Evolutionary conservation across 2,797 vertebrate genomes (phyloP), one percentile per base, ranked within the genome.

Genomic region (Gastrophryne carolinensis): DNA sequence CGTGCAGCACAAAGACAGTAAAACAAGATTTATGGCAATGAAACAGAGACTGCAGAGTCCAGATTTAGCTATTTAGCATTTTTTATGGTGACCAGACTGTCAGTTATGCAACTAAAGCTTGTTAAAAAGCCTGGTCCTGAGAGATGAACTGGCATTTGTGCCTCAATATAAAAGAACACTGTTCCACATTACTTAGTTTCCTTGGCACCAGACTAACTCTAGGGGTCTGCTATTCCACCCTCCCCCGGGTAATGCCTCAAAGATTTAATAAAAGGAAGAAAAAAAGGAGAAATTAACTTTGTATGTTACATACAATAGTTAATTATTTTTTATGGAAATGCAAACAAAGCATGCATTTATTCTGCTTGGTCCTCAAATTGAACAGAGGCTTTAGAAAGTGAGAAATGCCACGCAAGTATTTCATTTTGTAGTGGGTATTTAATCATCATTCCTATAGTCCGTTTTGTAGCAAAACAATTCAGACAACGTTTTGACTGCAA

Each of bases 101-200:
- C 30, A 32, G 1, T 27, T 21, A 72, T 12, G 13, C 44, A 72
- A 13, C 13, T 11, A 10, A 11, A 27, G 57, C n/a, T 15, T 47
- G 5, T 29, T 39, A 26, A 8, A 66, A 13, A 54, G n/a, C 15
- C 23, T 10, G 39, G 26, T 27, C 24, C 6, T 29, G 29, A 17
- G 30, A 53, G 47, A 75, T 54, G 27, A 73, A 64, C 12, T 2
- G 35, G 11, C 57, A 47, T 53, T 76, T 76, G 65, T 68, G 12
- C 67, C 24, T 58, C 4, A 2, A 19, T 39, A 77, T 50, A 77
- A 64, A 53, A 71, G 47, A 26, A 15, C 37, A 64, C 49, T 77
- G 66, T 63, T 70, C 35, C 26, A 11, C 11, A 47, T 23, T 32
- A 61, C 21, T 29, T 34, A 13, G n/a, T 49, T 63, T 63, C 65